Base-by-base conservation (phyloP, 2,113 vertebrate species). In the Turnix velox region DNA sequence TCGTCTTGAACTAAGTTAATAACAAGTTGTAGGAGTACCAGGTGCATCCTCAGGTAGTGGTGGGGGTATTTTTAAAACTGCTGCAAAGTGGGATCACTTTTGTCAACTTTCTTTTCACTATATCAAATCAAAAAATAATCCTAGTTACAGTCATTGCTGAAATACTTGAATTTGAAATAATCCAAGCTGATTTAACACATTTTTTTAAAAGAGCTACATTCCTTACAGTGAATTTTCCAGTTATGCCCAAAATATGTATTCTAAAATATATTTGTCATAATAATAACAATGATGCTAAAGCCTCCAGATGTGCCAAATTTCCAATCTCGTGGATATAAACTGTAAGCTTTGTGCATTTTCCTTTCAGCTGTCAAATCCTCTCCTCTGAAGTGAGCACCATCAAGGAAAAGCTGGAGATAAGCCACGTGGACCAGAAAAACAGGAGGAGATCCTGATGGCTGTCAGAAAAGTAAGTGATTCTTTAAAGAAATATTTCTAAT, bases 381-480 rank as follows among this genome's bases (percentile, higher is more conserved):
- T 88, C 30, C 25, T 54, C 55, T 86, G 89, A 77, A 84, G 52
- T 35, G 22, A 45, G 4, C 12, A 46, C 42, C 61, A 46, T 2
- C 69, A 48, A 88, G 39, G 55, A 92, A 4, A 71, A 75, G 48
- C 35, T 82, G 30, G 69, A 73, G 61, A 88, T 51, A n/a, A 90
- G 72, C 37, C 46, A 8, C 7, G 28, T 10, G 19, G 48, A 78
- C 6, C 33, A 84, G 52, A 37, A 52, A 52, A 51, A 48, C 10
- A 42, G 3, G 14, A 46, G 72, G 46, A 66, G 52, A 68, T 61
- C 62, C 68, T 40, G 17, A 46, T 25, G 46, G 68, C 65, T 84
- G 30, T 63, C 87, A 82, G 54, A 95, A 78, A 57, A 78, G 94
- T 96, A 58, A 90, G 95, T 93, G 5, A 28, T 33, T 15, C 39